Conservation (phyloP, 2,888 invertebrate genomes). For the Brenthis daphne region DNA sequence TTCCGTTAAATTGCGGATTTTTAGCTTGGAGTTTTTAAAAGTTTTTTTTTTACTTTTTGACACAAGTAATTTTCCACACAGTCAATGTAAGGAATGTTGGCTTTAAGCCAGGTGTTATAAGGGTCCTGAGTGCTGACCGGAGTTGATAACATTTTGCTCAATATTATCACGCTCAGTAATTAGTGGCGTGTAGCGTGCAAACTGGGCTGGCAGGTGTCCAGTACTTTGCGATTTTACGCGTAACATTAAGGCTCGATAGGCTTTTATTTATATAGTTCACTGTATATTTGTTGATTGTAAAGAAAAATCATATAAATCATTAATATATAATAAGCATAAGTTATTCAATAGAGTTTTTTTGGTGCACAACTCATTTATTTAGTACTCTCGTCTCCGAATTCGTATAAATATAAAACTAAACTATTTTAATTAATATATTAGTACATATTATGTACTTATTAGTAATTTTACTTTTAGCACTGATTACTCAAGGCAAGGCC, state of each 20-base stretch:
- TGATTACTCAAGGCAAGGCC: too few relatives aligned
- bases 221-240: constrained; percentile 18
- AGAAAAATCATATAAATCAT: too few relatives aligned
- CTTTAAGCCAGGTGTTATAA: constrained; percentile 18
- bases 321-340: too few relatives aligned
- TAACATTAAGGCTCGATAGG: constrained; percentile 9
- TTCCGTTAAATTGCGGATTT: neutral
- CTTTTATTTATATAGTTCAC: constrained; percentile 1
- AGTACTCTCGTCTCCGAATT: too few relatives aligned
- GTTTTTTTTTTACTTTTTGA: neutral
- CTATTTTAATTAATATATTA: too few relatives aligned
- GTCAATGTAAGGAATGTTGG: constrained; percentile 11
- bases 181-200: constrained; percentile 15
- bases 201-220: constrained; percentile 20
- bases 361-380: too few relatives aligned
- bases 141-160: constrained; percentile 20
- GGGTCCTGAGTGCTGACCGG: constrained; percentile 8
- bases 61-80: neutral
- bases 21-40: neutral
- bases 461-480: too few relatives aligned
- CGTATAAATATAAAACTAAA: too few relatives aligned
- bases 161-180: constrained; percentile 22
- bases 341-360: too few relatives aligned
- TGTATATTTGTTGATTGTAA: neutral
- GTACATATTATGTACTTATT: too few relatives aligned